These are phyloP conservation scores for Pocillopora damicornis DNA, from an alignment of 64 coral and sea anemone species.

Conservation along the genomic window DNA sequence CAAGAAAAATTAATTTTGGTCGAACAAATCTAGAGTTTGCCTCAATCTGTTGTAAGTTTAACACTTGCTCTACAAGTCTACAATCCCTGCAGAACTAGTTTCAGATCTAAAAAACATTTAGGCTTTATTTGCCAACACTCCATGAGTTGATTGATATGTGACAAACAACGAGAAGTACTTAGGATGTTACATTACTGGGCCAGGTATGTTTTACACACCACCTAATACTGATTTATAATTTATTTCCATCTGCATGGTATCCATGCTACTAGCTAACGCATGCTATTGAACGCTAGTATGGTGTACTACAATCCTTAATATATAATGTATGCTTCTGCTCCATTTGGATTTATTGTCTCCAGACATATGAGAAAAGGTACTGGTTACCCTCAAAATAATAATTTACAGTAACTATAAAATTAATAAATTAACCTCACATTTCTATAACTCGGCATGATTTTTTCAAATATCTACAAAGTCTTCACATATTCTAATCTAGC, in stretches of 20 bases:
- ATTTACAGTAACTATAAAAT: not conserved
- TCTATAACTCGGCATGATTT: not conserved
- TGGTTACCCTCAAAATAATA: constrained; percentile 31
- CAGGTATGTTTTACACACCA: not conserved
- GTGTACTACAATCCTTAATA: not conserved
- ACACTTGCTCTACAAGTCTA: no score
- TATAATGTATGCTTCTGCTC: not conserved
- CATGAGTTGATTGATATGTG: no score
- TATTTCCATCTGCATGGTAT: not conserved
- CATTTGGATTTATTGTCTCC: constrained; percentile 29
- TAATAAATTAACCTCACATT: not conserved
- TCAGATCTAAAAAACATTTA: no score
- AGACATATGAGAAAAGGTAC: not conserved
- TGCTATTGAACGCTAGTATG: not conserved
- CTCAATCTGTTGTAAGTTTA: no score
- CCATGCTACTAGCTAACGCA: constrained; percentile 24
- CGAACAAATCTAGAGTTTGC: no score
- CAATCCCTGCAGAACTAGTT: no score
- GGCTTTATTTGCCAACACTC: no score
- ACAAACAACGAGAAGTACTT: not conserved
- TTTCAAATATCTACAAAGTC: constrained; percentile 18
- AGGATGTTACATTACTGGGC: not conserved
- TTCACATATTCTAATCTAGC: not conserved
- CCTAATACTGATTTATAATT: not conserved
- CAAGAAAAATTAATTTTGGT: no score